phyloP scores from a whole-genome alignment of 1,140 invertebrate species.

The Tachypleus tridentatus region DNA sequence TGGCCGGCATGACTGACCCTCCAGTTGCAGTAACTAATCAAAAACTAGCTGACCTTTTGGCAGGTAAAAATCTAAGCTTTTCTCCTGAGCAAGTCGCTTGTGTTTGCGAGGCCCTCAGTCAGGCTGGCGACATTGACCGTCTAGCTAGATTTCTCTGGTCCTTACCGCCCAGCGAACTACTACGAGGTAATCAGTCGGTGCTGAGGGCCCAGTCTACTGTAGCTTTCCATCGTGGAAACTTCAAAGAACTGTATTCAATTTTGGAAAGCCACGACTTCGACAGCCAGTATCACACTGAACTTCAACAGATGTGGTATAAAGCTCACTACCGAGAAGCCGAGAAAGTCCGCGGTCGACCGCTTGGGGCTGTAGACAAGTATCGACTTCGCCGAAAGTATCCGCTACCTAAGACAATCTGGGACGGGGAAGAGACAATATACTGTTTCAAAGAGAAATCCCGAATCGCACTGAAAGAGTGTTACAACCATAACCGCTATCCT shows the following conservation, averaged over 20 bases:
- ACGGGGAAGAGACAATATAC: constrained; percentile 95
- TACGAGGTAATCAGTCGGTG: constrained; percentile 87
- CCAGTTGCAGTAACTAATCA: too few relatives aligned
- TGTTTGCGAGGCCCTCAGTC: constrained; percentile 95
- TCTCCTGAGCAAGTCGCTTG: constrained; percentile 82
- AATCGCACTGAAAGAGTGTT: constrained; percentile 67
- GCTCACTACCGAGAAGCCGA: constrained; percentile 76
- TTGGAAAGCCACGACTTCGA: constrained; percentile 81
- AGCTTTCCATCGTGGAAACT: constrained; percentile 1
- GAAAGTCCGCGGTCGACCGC: constrained; percentile 75
- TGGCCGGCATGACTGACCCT: too few relatives aligned
- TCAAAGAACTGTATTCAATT: constrained; percentile 69
- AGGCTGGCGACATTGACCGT: constrained; percentile 92
- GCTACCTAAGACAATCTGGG: constrained; percentile 92
- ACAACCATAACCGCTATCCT: constrained; percentile 56
- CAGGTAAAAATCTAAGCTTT: too few relatives aligned
- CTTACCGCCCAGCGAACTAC: constrained; percentile 72
- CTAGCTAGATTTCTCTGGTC: constrained; percentile 95
- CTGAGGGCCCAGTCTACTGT: neutral
- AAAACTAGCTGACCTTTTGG: too few relatives aligned
- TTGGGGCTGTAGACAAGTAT: constrained; percentile 88
- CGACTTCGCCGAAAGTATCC: constrained; percentile 92
- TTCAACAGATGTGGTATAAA: constrained; percentile 87
- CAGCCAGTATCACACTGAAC: constrained; percentile 59
- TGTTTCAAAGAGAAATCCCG: constrained; percentile 73